Base-by-base conservation (phyloP, 2,888 invertebrate species). In the Nephrocerus scutellatus region DNA sequence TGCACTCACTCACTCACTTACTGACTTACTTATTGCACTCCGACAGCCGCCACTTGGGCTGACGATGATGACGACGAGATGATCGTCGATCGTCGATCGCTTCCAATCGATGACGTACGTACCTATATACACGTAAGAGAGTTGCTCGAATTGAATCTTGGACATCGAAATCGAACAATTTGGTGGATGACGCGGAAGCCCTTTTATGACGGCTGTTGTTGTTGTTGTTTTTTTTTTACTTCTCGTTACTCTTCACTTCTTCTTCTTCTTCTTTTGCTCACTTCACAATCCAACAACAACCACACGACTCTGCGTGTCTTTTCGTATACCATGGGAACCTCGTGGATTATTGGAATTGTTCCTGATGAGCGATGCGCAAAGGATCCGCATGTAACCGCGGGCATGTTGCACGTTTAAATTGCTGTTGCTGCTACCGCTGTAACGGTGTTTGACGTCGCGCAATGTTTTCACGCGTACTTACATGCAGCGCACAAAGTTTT, bases 21-120 rank as follows among this genome's bases (percentile, higher is more conserved):
- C 41, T 44, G 39, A 41, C 41, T 41, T n/a, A n/a, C 32, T 26
- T 29, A 13, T 21, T 25, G 21, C 31, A 30, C 26, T 35, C 30
- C 29, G 39, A 29, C 21, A 28, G 56, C 51, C 56, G 57, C 57
- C 58, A 54, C 49, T 53, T 52, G 51, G 57, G 58, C 57, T 58
- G 57, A 58, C 55, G 38, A 38, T 30, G 30, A 22, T 25, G 32
- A 32, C 21, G 58, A 52, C 49, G 57, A 30, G 28, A 13, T 36
- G 21, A 6, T 26, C 31, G 8, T 24, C 32, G 12, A 22, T 23
- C 24, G 13, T 31, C 13, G 28, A 30, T 24, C 31, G 26, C 22
- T 37, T 37, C 30, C 36, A 23, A 32, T 36, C 29, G 36, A 19
- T 14, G 19, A 20, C 31, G 36, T 41, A 6, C n/a, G n/a, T n/a